These are phyloP conservation scores for Philantomba maxwellii DNA, from an alignment of 2,113 vertebrate genomes.

Conservation along the genomic window DNA sequence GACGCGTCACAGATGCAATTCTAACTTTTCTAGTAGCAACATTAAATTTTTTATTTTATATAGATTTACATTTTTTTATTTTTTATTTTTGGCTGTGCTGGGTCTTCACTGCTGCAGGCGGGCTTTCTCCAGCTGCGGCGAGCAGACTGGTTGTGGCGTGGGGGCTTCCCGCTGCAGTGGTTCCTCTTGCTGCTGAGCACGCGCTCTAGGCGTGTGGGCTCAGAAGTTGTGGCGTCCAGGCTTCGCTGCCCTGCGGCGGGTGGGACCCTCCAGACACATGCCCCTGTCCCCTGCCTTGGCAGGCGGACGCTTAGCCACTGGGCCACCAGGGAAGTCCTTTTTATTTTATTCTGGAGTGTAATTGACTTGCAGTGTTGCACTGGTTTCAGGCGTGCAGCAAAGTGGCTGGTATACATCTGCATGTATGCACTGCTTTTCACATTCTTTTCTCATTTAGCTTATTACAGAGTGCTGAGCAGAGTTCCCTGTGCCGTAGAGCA, in stretches of 20 bases:
- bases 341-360: neutral
- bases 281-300: neutral
- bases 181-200: neutral
- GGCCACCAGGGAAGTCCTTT: neutral
- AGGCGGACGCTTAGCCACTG: neutral
- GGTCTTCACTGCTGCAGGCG: neutral
- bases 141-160: neutral
- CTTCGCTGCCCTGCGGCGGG: neutral
- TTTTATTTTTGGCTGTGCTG: neutral
- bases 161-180: neutral
- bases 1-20: neutral
- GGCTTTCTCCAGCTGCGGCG: neutral
- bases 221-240: accelerated
- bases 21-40: neutral
- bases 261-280: neutral
- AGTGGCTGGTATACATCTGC: accelerated
- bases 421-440: neutral
- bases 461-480: no score
- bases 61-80: no score
- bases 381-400: neutral
- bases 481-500: neutral
- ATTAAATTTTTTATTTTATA: neutral
- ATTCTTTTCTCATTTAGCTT: neutral
- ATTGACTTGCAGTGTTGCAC: neutral
- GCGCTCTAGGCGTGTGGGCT: accelerated